These are phyloP conservation scores for Brachionus calyciflorus DNA, from an alignment of 1,140 invertebrate species.

Conservation along the genomic window DNA sequence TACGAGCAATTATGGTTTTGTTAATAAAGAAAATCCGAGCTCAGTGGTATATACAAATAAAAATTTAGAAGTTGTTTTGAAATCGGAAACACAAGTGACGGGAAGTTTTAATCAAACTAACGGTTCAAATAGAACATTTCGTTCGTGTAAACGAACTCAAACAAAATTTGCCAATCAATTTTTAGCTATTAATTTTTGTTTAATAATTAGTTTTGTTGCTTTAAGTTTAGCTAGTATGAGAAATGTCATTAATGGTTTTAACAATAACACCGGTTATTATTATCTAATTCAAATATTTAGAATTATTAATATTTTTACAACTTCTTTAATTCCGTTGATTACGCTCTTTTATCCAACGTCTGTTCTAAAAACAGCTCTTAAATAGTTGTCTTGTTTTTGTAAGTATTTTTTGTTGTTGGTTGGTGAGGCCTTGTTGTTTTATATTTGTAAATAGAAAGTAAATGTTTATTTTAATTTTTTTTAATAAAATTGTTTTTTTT, in stretches of 20 bases:
- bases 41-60: not conserved
- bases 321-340: not conserved
- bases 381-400: constrained; percentile 7
- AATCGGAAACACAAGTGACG: not conserved
- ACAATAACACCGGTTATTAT: not conserved
- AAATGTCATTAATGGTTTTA: not conserved
- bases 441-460: no score
- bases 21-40: not conserved
- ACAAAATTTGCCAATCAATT: constrained; percentile 38
- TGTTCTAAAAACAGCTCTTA: constrained; percentile 5
- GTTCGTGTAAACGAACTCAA: not conserved
- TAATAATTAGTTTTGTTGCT: constrained; percentile 23
- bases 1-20: not conserved
- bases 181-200: constrained; percentile 16
- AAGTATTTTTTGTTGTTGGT: not conserved
- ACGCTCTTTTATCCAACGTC: constrained; percentile 24
- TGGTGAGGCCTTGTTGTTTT: not conserved
- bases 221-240: constrained; percentile 11
- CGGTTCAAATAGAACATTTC: not conserved
- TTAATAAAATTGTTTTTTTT: no score
- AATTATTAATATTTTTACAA: constrained; percentile 1
- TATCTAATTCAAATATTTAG: constrained; percentile 20
- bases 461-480: no score
- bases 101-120: not conserved
- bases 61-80: not conserved